A percentile compares a stretch with the other conserved stretches of the same genome.
These are phyloP conservation scores for Melieria crassipennis DNA, from an alignment of 2,888 invertebrate species.

Conservation along the genomic window DNA sequence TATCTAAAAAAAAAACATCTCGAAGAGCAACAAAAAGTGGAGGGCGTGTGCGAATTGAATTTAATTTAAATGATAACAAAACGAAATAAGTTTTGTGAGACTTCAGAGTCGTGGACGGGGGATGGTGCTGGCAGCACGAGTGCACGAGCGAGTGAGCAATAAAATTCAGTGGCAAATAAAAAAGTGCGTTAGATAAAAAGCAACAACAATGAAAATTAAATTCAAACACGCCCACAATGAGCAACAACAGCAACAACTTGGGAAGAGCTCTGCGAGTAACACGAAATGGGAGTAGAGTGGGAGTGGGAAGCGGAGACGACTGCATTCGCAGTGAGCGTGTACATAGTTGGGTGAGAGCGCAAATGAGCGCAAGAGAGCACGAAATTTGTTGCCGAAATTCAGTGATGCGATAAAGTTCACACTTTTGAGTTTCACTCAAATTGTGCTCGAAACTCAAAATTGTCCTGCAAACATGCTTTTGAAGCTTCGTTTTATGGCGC, in stretches of 20 bases:
- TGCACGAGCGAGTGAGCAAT: too few species aligned
- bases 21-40: conserved; percentile 44
- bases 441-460: background rate
- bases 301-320: conserved; percentile 1
- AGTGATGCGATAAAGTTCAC: background rate
- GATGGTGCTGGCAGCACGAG: too few species aligned
- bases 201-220: background rate
- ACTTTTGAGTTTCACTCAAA: background rate
- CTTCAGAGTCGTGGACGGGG: background rate
- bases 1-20: conserved; percentile 19
- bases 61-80: conserved; percentile 26
- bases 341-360: too few species aligned
- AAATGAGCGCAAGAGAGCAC: background rate
- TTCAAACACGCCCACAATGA: conserved; percentile 45
- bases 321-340: background rate
- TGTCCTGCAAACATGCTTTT: background rate
- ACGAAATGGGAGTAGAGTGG: conserved; percentile 14
- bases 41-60: conserved; percentile 30
- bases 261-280: background rate
- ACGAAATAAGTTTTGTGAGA: background rate
- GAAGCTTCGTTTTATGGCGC: conserved; percentile 26
- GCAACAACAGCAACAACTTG: background rate
- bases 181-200: conserved; percentile 1
- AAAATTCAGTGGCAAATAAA: background rate
- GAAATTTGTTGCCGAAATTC: background rate